phyloP scores from a whole-genome alignment of 2,797 vertebrate species.

The Heliangelus exortis region DNA sequence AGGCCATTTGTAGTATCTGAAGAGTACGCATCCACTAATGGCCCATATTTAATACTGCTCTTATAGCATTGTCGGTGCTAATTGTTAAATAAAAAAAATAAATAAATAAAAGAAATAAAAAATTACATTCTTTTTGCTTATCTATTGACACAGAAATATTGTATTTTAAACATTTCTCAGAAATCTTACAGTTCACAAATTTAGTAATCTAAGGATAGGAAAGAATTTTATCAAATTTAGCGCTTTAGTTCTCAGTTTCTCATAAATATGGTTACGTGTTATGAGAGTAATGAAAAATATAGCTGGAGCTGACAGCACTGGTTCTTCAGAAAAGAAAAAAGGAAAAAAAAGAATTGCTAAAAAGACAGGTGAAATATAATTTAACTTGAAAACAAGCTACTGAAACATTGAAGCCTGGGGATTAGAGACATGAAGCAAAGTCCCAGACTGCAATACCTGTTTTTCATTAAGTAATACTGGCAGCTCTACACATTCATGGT shows the following conservation, averaged over 20 bases:
- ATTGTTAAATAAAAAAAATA: background rate
- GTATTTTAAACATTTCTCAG: background rate
- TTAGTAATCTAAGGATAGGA: background rate
- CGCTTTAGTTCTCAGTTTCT: background rate
- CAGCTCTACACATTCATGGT: background rate
- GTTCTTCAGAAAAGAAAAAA: background rate
- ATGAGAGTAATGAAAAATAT: background rate
- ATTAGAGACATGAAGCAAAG: background rate
- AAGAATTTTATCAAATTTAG: background rate
- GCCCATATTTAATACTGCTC: background rate
- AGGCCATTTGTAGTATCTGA: background rate
- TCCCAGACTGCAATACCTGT: background rate
- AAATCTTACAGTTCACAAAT: background rate
- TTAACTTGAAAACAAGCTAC: background rate
- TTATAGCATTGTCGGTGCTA: background rate
- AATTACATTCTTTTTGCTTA: rapidly evolving
- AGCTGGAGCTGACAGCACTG: background rate
- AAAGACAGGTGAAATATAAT: background rate
- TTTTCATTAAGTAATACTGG: background rate
- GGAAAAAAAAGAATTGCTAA: background rate
- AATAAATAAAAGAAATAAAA: background rate
- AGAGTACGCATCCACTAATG: background rate
- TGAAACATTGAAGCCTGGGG: background rate
- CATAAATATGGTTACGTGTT: background rate
- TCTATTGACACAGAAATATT: background rate